Evolutionary conservation across 2,113 vertebrate species (phyloP).

Genomic region (Tupaia chinensis): DNA sequence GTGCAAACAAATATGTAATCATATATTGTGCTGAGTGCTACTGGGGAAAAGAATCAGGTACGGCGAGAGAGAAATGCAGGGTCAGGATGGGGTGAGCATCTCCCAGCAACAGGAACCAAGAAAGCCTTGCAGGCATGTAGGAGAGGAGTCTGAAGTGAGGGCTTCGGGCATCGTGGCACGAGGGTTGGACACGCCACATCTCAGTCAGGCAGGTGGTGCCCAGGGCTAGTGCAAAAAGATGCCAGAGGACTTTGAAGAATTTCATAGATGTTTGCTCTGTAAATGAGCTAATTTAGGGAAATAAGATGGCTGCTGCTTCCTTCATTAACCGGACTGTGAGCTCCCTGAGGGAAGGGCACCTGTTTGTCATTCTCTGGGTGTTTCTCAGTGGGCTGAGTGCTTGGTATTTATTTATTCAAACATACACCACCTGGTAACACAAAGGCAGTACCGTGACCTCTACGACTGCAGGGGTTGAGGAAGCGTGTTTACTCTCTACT

Average conservation of each 20-base stretch:
- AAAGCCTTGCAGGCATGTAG: rapidly evolving
- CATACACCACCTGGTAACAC: neutral
- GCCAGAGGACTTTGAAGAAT: neutral
- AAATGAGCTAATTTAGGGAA: neutral
- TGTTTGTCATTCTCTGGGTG: neutral
- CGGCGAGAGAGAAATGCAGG: neutral
- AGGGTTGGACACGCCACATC: neutral
- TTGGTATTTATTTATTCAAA: neutral
- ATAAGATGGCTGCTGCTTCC: rapidly evolving
- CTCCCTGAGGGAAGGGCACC: constrained; percentile 42
- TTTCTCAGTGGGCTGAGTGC: neutral
- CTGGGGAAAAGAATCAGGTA: neutral
- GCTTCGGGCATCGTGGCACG: rapidly evolving
- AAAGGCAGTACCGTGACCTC: neutral
- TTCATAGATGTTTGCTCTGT: neutral
- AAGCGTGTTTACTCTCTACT: neutral
- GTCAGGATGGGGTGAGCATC: rapidly evolving
- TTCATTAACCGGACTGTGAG: neutral
- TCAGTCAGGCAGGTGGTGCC: neutral
- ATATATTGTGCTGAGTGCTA: no score
- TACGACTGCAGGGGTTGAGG: neutral
- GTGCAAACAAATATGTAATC: neutral
- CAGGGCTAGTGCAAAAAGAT: neutral
- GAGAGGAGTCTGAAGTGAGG: neutral
- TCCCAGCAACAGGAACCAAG: neutral